A percentile compares a stretch with the other conserved stretches of the same genome.
These are phyloP conservation scores for Bombycilla garrulus DNA, from an alignment of 2,113 vertebrate genomes.

Conservation along the genomic window DNA sequence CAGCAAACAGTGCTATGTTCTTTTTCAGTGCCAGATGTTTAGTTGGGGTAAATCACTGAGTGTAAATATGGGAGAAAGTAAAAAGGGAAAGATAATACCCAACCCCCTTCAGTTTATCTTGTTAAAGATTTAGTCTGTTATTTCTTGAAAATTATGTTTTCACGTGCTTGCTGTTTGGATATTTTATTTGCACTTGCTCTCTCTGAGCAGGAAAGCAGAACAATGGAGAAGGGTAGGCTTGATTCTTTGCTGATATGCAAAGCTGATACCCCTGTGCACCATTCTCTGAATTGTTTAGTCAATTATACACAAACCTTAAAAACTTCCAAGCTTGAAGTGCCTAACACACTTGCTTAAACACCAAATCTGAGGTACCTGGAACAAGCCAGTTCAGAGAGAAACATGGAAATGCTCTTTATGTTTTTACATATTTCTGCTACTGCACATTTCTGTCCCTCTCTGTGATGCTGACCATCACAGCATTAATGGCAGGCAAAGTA, in stretches of 20 bases:
- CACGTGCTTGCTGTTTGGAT: not conserved
- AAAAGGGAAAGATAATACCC: not conserved
- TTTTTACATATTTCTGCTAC: not conserved
- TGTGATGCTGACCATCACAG: not conserved
- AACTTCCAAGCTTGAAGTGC: not conserved
- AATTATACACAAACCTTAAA: not conserved
- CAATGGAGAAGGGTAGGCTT: not conserved
- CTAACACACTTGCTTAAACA: not conserved
- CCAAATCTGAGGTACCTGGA: not conserved
- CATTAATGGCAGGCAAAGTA: not conserved
- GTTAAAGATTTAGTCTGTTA: not conserved
- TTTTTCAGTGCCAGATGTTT: not conserved
- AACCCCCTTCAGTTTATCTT: not conserved
- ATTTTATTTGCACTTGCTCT: not conserved
- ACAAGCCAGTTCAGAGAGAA: not conserved
- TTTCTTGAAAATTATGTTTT: not conserved
- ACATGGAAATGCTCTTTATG: not conserved
- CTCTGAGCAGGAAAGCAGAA: not conserved
- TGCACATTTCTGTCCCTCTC: not conserved
- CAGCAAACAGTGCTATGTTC: not conserved
- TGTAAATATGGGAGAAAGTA: not conserved
- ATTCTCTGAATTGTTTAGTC: not conserved
- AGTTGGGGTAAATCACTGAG: not conserved
- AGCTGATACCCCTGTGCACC: not conserved
- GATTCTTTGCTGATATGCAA: not conserved